Percentiles rank a stretch among this genome's conserved stretches.
phyloP scores from a whole-genome alignment of 2,888 invertebrate genomes.

The Andrena flavipes region DNA sequence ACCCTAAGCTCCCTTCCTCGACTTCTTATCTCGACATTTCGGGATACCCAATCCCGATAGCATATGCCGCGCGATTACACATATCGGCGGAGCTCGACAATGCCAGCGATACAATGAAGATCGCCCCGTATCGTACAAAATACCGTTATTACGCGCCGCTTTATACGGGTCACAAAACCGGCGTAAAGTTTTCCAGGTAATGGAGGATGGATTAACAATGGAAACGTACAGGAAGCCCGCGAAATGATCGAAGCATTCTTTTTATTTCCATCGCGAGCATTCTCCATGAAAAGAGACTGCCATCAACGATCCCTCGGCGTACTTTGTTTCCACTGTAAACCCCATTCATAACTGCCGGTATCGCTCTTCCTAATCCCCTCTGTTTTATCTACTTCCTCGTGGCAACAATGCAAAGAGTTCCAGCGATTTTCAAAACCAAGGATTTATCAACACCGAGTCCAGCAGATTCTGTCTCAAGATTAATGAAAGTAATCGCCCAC shows the following conservation, averaged over 20 bases:
- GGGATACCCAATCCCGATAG: constrained; percentile 6
- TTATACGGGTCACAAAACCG: constrained; percentile 72
- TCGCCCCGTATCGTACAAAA: constrained; percentile 62
- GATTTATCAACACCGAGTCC: background rate
- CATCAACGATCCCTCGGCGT: background rate
- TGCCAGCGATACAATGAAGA: constrained; percentile 64
- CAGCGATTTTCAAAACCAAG: background rate
- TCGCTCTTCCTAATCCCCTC: background rate
- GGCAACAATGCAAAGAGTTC: background rate
- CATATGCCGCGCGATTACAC: constrained; percentile 36
- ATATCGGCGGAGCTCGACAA: constrained; percentile 45
- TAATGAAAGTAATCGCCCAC: background rate
- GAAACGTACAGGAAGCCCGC: constrained; percentile 11
- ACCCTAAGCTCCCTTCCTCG: background rate
- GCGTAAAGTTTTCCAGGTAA: constrained; percentile 67
- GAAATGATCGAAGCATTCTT: constrained; percentile 13
- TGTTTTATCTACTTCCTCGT: background rate
- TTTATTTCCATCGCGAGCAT: background rate
- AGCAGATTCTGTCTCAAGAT: background rate
- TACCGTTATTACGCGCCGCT: constrained; percentile 71
- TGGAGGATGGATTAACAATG: constrained; percentile 60
- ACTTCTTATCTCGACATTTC: constrained; percentile 22
- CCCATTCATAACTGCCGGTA: background rate
- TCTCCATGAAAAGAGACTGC: background rate
- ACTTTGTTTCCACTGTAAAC: background rate